These are phyloP conservation scores for Florisuga fusca DNA, from an alignment of 2,797 vertebrate species.

Conservation along the genomic window DNA sequence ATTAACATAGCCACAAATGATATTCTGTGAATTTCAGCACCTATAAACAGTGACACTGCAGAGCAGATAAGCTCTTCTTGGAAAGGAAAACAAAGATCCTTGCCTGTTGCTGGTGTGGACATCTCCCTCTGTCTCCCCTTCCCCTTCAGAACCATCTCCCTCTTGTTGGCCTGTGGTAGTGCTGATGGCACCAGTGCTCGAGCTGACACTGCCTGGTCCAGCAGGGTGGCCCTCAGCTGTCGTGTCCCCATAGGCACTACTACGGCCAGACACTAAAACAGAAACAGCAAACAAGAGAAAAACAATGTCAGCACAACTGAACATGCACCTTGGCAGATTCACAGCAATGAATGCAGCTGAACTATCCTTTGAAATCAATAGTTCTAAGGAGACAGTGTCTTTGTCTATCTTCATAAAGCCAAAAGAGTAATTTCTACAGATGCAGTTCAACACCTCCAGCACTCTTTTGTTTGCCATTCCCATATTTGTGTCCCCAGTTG, in stretches of 20 bases:
- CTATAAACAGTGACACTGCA: neutral
- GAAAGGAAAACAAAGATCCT: neutral
- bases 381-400: neutral
- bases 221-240: slow-evolving; percentile 92
- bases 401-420: neutral
- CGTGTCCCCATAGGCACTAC: slow-evolving; percentile 96
- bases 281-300: neutral
- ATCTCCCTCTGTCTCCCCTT: slow-evolving; percentile 93
- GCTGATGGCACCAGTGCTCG: slow-evolving; percentile 97
- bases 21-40: accelerated
- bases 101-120: slow-evolving; percentile 96
- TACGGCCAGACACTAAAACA: slow-evolving; percentile 91
- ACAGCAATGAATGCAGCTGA: accelerated
- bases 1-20: neutral
- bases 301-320: accelerated
- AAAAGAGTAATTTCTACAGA: neutral
- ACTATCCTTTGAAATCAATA: accelerated
- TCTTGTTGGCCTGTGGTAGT: slow-evolving; percentile 97
- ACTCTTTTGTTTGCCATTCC: neutral
- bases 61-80: accelerated
- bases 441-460: neutral
- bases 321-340: neutral
- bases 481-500: neutral
- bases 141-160: slow-evolving; percentile 95
- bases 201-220: slow-evolving; percentile 96